Conservation (phyloP, 2,113 vertebrate genomes). For the Sarotherodon lohbergeri region DNA sequence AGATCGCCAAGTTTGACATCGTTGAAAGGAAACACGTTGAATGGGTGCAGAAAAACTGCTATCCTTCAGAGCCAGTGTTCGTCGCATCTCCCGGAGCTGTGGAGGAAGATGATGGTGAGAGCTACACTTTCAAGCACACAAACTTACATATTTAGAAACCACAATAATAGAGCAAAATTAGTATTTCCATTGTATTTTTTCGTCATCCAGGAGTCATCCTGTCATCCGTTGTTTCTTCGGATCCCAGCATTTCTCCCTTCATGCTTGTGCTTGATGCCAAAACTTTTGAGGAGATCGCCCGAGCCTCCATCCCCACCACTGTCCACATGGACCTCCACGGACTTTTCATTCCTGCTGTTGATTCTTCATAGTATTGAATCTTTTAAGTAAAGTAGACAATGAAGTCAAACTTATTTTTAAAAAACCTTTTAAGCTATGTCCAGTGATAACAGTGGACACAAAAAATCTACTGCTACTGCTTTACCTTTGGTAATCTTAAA, state of each 20-base stretch:
- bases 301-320: slow-evolving; percentile 70
- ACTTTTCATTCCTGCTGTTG: slow-evolving; percentile 72
- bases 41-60: slow-evolving; percentile 80
- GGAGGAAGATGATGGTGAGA: slow-evolving; percentile 87
- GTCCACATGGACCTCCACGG: slow-evolving; percentile 91
- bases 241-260: slow-evolving; percentile 79
- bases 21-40: slow-evolving; percentile 67
- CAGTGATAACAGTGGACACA: not conserved
- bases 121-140: not conserved
- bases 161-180: not conserved
- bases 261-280: slow-evolving; percentile 86
- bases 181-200: not conserved
- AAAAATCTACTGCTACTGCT: not conserved
- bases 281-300: slow-evolving; percentile 79
- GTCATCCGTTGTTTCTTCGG: slow-evolving; percentile 76
- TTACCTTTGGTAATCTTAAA: not conserved
- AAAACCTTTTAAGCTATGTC: not conserved
- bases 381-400: not conserved
- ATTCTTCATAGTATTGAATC: not conserved
- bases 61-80: slow-evolving; percentile 86
- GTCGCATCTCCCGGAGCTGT: slow-evolving; percentile 76
- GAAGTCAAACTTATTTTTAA: not conserved
- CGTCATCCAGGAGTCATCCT: slow-evolving; percentile 80
- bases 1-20: slow-evolving; percentile 84
- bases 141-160: not conserved